phyloP scores from a whole-genome alignment of 2,888 invertebrate genomes.

The Brachynemurus nebulosus region DNA sequence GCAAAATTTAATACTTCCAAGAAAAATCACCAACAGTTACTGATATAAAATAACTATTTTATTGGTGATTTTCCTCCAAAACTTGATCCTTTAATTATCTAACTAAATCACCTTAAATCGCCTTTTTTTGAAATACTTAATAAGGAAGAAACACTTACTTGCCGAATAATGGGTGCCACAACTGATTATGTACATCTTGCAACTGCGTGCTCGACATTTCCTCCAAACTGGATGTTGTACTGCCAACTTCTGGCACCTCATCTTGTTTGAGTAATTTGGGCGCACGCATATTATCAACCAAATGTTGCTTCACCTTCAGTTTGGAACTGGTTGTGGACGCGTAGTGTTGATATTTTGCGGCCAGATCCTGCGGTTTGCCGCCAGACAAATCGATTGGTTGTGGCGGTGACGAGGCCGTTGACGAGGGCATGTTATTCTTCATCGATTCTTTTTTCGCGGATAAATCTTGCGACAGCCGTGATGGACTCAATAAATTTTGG shows the following conservation, averaged over 20 bases:
- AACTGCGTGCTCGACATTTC: slow-evolving; percentile 33
- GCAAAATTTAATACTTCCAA: too few relatives aligned
- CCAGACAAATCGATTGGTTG: slow-evolving; percentile 33
- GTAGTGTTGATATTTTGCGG: neutral
- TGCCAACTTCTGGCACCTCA: slow-evolving; percentile 45
- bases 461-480: slow-evolving; percentile 16
- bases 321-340: slow-evolving; percentile 14
- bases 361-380: neutral
- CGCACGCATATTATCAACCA: slow-evolving; percentile 30
- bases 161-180: slow-evolving; percentile 79
- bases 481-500: slow-evolving; percentile 45
- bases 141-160: too few relatives aligned
- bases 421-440: slow-evolving; percentile 1
- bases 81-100: too few relatives aligned
- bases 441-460: slow-evolving; percentile 6
- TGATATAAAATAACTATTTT: too few relatives aligned
- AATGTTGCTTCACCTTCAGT: slow-evolving; percentile 34
- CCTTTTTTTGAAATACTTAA: too few relatives aligned
- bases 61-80: too few relatives aligned
- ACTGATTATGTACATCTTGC: slow-evolving; percentile 46
- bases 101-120: too few relatives aligned
- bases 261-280: slow-evolving; percentile 32
- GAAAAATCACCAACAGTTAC: too few relatives aligned
- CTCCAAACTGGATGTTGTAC: slow-evolving; percentile 46
- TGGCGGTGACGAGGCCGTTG: slow-evolving; percentile 9